phyloP scores from a whole-genome alignment of 1,140 invertebrate genomes.

The Rhyacophila brunnea region DNA sequence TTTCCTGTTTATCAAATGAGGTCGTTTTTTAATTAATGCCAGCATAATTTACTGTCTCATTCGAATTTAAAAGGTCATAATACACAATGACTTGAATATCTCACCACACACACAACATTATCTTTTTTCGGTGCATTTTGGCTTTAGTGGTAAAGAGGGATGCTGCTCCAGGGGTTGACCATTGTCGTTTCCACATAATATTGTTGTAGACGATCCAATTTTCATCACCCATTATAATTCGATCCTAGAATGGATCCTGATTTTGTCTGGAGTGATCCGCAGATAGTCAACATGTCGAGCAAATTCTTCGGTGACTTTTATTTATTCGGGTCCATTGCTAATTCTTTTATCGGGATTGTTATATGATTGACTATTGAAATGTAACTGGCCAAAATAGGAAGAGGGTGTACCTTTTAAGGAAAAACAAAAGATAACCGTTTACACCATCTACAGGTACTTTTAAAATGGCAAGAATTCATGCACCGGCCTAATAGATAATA shows the following conservation, averaged over 20 bases:
- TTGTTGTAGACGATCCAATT: neutral
- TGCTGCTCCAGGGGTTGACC: neutral
- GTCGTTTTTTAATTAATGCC: neutral
- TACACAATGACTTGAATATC: neutral
- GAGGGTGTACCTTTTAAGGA: conserved; percentile 1
- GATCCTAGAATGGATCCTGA: neutral
- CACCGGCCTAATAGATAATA: no score
- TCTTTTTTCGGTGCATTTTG: neutral
- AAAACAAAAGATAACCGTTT: conserved; percentile 5
- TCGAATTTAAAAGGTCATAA: neutral
- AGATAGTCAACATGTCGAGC: neutral
- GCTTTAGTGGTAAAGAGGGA: neutral
- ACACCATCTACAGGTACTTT: neutral
- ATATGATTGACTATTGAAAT: neutral
- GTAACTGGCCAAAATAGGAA: neutral
- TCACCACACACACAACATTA: neutral
- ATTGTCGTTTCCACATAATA: neutral
- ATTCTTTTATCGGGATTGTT: neutral
- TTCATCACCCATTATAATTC: conserved; percentile 1
- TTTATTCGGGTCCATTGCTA: no score
- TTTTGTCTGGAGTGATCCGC: conserved; percentile 1
- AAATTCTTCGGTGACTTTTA: neutral
- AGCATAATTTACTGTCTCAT: neutral
- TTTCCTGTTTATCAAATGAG: neutral
- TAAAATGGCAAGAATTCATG: neutral